A percentile compares a stretch with the other conserved stretches of the same genome.
Conservation (phyloP, 2,797 vertebrate species). For the Aphelocoma californica region DNA sequence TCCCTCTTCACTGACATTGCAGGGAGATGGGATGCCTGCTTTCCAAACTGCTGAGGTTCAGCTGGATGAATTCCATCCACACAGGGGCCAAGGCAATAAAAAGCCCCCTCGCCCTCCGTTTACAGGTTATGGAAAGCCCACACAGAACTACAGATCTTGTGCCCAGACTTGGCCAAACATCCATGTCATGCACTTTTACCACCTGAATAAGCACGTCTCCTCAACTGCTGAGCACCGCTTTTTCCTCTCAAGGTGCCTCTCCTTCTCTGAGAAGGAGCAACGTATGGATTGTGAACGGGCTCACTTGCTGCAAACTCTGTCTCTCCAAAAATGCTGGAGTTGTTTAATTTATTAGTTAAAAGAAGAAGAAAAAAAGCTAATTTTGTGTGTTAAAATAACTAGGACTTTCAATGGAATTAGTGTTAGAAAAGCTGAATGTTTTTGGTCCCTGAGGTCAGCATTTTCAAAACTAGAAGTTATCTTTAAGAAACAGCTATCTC, state of each 20-base stretch:
- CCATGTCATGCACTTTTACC: not conserved
- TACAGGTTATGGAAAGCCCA: not conserved
- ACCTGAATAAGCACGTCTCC: not conserved
- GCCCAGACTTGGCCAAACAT: not conserved
- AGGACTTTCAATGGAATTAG: not conserved
- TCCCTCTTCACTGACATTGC: not conserved
- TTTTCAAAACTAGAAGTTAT: conserved; percentile 41
- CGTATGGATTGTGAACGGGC: not conserved
- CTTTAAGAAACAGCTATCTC: conserved; percentile 49
- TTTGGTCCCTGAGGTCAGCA: conserved; percentile 24
- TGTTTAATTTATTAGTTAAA: not conserved
- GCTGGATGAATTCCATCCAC: not conserved
- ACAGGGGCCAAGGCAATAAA: not conserved
- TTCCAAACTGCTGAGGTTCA: not conserved
- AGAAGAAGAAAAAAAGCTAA: not conserved
- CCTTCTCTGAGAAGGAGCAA: not conserved
- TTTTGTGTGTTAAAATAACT: not conserved
- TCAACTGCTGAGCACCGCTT: not conserved
- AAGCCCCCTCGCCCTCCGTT: not conserved
- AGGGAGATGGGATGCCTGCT: not conserved
- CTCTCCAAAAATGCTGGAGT: not conserved
- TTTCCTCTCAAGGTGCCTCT: not conserved
- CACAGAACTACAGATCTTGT: not conserved
- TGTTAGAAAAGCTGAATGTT: not conserved
- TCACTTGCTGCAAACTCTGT: not conserved